Base-by-base conservation (phyloP, 2,797 vertebrate genomes). In the Sebastes iracundus region DNA sequence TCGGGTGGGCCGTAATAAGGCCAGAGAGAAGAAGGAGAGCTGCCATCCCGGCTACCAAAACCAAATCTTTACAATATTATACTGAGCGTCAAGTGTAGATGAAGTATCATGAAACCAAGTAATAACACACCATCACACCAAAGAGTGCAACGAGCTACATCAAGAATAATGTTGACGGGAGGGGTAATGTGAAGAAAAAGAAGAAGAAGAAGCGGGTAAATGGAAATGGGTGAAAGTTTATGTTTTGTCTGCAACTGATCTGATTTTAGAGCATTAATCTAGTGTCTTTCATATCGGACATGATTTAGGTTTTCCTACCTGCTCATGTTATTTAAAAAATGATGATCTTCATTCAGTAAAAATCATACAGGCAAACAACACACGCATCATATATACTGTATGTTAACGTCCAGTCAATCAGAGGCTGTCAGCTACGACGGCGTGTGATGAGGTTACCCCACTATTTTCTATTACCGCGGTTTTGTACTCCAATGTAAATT, bases 1-100 rank as follows among this genome's bases (percentile, higher is more conserved):
- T 91, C 90, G 92, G 95, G 95, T 92, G 94, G 93, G 89, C 93
- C 58, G 72, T 89, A 90, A 93, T 89, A 80, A 90, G 70, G 62
- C 88, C 81, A 82, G 87, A 79, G 84, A 85, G 88, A 82, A 68
- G 77, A 84, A 71, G 4, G 81, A 87, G 75, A 84, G 78, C 78
- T 46, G 69, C 84, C 64, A 69, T 75, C 72, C 46, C 7, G 20
- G 80, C 76, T 80, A 74, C 82, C 77, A 35, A 87, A 88, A 88
- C 87, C 81, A 86, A 88, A 91, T 83, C 85, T 88, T 85, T 81
- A 72, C 83, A 56, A 75, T 81, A 89, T 90, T 80, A 85, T 82
- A 71, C 68, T 1, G 75, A 83, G 75, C 33, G 6, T 81, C 79
- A 33, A 88, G 89, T 86, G 78, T 65, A 79, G 86, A 91, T 83